Evolutionary conservation across 2,888 invertebrate genomes (phyloP).

Genomic region (Marasmarcha lunaedactyla): DNA sequence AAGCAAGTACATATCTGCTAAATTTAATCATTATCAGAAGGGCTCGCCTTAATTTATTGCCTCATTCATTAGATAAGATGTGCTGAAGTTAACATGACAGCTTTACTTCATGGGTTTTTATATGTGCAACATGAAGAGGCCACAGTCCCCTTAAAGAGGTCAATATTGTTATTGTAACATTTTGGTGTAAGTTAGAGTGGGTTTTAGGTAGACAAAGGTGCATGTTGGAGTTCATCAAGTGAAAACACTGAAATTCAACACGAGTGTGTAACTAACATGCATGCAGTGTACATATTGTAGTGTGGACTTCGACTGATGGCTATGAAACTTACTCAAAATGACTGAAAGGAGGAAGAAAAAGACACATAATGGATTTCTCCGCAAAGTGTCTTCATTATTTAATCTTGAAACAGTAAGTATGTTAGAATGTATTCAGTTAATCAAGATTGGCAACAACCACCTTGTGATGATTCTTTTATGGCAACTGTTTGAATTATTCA

Average conservation of each 20-base stretch:
- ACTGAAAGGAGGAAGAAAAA: conserved; percentile 71
- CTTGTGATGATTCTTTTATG: conserved; percentile 6
- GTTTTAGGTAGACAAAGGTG: conserved; percentile 69
- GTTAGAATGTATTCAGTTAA: conserved; percentile 14
- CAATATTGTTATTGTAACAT: conserved; percentile 33
- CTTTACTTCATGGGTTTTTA: conserved; percentile 43
- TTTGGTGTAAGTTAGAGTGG: conserved; percentile 66
- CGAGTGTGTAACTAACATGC: conserved; percentile 70
- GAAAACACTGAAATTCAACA: conserved; percentile 58
- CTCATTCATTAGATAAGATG: conserved; percentile 52
- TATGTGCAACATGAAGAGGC: conserved; percentile 33
- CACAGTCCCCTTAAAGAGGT: conserved; percentile 33
- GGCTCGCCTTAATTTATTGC: conserved; percentile 50
- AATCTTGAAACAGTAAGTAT: conserved; percentile 86
- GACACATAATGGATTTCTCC: conserved; percentile 79
- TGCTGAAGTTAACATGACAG: conserved; percentile 58
- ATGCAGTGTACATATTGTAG: conserved; percentile 69
- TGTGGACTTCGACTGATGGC: conserved; percentile 46
- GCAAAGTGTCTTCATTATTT: conserved; percentile 89
- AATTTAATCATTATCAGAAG: conserved; percentile 55
- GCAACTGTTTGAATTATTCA: no score
- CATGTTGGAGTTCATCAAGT: conserved; percentile 56
- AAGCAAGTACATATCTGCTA: conserved; percentile 54
- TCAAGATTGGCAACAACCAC: conserved; percentile 15
- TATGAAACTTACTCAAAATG: conserved; percentile 63